These are phyloP conservation scores for Telmatochromis bifrenatus DNA, from an alignment of 2,113 vertebrate genomes.

Conservation along the genomic window DNA sequence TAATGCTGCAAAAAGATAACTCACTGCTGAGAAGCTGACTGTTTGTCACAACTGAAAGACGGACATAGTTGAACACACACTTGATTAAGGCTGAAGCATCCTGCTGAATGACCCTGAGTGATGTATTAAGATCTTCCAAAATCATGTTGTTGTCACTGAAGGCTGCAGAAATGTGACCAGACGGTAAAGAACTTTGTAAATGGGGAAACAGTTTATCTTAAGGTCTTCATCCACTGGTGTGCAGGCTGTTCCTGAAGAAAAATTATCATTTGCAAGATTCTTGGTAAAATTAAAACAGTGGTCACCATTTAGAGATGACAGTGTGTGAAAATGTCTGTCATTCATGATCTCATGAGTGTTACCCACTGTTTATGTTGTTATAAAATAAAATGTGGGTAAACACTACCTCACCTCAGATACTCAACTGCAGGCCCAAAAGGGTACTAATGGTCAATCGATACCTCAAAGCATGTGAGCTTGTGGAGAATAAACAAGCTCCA, in stretches of 20 bases:
- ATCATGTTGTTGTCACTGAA: not conserved
- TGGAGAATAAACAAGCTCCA: not conserved
- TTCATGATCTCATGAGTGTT: not conserved
- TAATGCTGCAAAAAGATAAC: conserved; percentile 22
- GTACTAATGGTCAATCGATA: not conserved
- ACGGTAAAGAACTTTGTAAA: not conserved
- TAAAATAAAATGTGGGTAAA: not conserved
- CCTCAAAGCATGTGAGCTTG: not conserved
- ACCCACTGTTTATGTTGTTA: not conserved
- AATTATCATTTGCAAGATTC: not conserved
- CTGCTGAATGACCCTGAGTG: not conserved
- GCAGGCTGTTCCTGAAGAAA: not conserved
- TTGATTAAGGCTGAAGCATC: not conserved
- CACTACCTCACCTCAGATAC: not conserved
- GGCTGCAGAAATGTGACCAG: not conserved
- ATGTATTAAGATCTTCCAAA: not conserved
- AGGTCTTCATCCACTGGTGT: not conserved
- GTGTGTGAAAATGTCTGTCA: not conserved
- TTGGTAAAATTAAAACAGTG: not conserved
- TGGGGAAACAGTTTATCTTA: not conserved
- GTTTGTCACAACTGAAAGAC: conserved; percentile 3
- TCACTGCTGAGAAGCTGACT: conserved; percentile 13
- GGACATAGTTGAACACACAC: conserved; percentile 19
- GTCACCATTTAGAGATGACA: not conserved
- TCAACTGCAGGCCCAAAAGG: not conserved